Conservation (phyloP, 2,797 vertebrate genomes). For the Peromyscus eremicus region DNA sequence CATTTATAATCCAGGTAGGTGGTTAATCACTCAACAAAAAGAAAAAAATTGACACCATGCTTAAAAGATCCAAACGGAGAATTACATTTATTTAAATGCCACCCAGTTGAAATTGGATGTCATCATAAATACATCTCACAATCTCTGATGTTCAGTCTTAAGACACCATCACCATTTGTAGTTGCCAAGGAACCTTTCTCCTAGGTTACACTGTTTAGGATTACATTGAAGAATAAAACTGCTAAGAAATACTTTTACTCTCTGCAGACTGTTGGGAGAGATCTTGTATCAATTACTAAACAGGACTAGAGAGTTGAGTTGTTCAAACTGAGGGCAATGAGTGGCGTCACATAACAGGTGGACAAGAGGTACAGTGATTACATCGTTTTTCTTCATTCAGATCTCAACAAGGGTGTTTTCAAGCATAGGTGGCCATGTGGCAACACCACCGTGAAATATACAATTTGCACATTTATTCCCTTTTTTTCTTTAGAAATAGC, state of each 20-base stretch:
- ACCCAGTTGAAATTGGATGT: neutral
- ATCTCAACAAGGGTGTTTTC: neutral
- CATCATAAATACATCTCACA: neutral
- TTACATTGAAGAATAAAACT: neutral
- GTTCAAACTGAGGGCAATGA: neutral
- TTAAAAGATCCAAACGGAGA: slow-evolving; percentile 47
- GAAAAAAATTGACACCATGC: slow-evolving; percentile 47
- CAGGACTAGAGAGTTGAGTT: neutral
- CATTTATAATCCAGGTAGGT: slow-evolving; percentile 71
- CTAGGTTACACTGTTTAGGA: neutral
- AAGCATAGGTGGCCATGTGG: neutral
- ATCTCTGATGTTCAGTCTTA: neutral
- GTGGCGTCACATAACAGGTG: neutral
- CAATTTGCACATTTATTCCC: neutral
- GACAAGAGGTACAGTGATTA: neutral
- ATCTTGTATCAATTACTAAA: neutral
- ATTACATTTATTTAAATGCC: neutral
- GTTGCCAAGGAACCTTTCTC: neutral
- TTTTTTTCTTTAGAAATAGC: neutral
- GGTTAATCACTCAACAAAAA: slow-evolving; percentile 59
- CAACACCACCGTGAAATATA: neutral
- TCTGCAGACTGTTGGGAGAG: neutral
- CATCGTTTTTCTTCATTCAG: neutral
- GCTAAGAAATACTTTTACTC: neutral
- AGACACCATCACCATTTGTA: neutral